phyloP scores from a whole-genome alignment of 2,888 invertebrate genomes.

The Noctua comes region DNA sequence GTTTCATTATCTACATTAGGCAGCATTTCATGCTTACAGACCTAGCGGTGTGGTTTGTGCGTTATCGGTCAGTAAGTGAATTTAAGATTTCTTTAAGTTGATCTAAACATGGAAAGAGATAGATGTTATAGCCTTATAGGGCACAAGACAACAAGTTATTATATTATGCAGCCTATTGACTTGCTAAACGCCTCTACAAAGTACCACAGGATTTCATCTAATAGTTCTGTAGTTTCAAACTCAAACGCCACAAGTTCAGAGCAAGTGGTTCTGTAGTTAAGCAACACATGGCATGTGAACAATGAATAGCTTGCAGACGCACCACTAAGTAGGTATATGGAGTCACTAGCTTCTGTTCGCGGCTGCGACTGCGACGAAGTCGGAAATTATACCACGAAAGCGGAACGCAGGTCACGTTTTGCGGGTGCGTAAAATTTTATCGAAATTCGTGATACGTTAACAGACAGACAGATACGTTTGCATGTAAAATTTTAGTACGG shows the following conservation, averaged over 20 bases:
- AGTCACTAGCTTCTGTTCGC: not conserved
- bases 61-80: not conserved
- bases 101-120: no score
- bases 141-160: not conserved
- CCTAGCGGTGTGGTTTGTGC: not conserved
- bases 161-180: not conserved
- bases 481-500: not conserved
- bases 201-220: constrained; percentile 22
- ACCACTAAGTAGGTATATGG: not conserved
- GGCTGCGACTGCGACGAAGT: not conserved
- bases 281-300: constrained; percentile 17
- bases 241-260: constrained; percentile 23
- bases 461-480: not conserved
- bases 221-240: constrained; percentile 16
- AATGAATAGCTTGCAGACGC: constrained; percentile 1
- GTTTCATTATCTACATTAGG: not conserved
- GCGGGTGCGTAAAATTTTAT: not conserved
- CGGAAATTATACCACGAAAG: not conserved
- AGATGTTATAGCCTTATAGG: not conserved
- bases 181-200: not conserved
- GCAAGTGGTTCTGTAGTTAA: constrained; percentile 29
- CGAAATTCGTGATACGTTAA: not conserved
- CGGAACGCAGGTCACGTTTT: not conserved
- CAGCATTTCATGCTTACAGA: not conserved
- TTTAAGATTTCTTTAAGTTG: no score